Evolutionary conservation across 2,888 invertebrate genomes (phyloP), one percentile per base, ranked within the genome.

Genomic region (Torymus texanus): DNA sequence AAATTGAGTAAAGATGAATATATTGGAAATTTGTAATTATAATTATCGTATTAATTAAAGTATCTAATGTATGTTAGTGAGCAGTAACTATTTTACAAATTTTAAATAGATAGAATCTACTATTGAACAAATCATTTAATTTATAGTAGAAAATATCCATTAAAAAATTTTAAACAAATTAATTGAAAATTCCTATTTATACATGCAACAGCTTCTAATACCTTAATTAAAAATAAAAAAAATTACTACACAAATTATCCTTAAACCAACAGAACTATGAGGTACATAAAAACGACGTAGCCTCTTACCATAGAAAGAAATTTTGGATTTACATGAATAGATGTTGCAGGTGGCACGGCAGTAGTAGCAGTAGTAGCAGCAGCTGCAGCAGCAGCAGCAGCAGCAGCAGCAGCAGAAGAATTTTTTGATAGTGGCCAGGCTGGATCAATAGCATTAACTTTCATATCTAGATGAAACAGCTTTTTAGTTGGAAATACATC

Each of bases 251-350:
- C 41, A 41, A 41, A 41, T 41, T 41, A 41, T 41, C 8, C 41
- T 8, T 41, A 41, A 41, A 24, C 14, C 61, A 68, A 56, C 24
- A 56, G 11, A 29, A 56, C 14, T 55, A 61, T 55, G n/a, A 72
- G 56, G 18, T 73, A 63, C 56, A 58, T 29, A 24, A 59, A 71
- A 70, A 59, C 53, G n/a, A 66, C 55, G 12, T 66, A 61, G 56
- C 58, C 67, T 72, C 80, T 80, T 80, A 80, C 77, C 91, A 92
- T 92, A 94, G 94, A 91, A 93, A 92, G 21, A 93, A 98, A 98
- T 92, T 95, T 96, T 80, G 98, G 98, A 93, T 98, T 98, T 84
- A 98, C 95, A 92, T 98, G 97, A 90, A 98, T 97, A 83, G 98
- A 70, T 67, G 70, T 84, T 85, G 85, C 59, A 41, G 41, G 10